A percentile compares a stretch with the other conserved stretches of the same genome.
These are phyloP conservation scores for Bradypodion pumilum DNA, from an alignment of 2,797 vertebrate species.

Conservation along the genomic window DNA sequence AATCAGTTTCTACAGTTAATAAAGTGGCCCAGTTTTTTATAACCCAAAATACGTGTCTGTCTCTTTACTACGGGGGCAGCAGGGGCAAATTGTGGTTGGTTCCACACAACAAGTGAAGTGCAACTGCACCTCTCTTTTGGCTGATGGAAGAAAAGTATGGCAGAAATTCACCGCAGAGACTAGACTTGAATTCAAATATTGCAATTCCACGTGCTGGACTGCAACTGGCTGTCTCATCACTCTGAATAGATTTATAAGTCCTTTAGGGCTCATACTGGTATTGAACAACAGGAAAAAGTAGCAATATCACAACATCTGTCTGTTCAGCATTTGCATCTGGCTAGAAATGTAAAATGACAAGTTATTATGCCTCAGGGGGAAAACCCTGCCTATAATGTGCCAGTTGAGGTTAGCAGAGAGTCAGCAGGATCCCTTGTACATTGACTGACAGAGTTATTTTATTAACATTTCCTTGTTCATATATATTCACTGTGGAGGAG, in stretches of 20 bases:
- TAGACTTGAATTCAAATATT: background rate
- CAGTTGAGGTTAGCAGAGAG: conserved; percentile 5
- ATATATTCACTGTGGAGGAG: conserved; percentile 37
- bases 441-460: conserved; percentile 36
- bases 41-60: no score
- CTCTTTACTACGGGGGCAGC: no score
- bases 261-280: conserved; percentile 6
- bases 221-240: background rate
- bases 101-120: background rate
- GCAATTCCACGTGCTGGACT: background rate
- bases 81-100: background rate
- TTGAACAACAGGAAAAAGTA: conserved; percentile 1
- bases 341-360: conserved; percentile 18
- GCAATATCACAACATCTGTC: accelerated
- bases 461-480: conserved; percentile 35
- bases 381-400: background rate
- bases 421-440: conserved; percentile 17
- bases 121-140: background rate
- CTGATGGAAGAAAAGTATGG: background rate
- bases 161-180: background rate
- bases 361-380: background rate
- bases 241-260: background rate
- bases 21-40: no score
- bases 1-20: no score
- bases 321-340: conserved; percentile 13